Percentiles rank a stretch among this genome's conserved stretches.
These are phyloP conservation scores for Mythimna vitellina DNA, from an alignment of 2,888 invertebrate species.

Conservation along the genomic window DNA sequence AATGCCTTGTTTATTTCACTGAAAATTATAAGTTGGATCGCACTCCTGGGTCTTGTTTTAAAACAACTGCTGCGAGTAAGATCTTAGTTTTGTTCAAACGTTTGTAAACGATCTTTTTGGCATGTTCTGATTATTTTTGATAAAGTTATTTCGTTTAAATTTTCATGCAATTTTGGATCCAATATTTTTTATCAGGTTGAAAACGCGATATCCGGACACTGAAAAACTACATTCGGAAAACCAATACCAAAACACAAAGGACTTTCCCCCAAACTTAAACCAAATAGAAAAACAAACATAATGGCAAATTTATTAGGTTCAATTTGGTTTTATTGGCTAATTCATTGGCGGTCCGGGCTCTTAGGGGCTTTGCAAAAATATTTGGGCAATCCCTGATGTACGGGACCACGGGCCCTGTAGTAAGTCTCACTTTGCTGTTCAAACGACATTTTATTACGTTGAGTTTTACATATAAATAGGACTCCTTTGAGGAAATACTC, in stretches of 20 bases:
- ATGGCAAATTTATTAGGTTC: conserved; percentile 87
- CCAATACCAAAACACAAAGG: conserved; percentile 51
- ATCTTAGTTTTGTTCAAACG: conserved; percentile 2
- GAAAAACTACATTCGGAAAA: neutral
- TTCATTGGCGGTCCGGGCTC: conserved; percentile 82
- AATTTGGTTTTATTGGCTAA: conserved; percentile 90
- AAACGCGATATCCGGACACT: neutral
- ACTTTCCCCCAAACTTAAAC: conserved; percentile 67
- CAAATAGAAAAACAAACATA: conserved; percentile 83
- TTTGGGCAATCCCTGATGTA: conserved; percentile 82
- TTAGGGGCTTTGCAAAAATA: conserved; percentile 71
- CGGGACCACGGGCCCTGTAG: conserved; percentile 62
- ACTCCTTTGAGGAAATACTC: conserved; percentile 71
- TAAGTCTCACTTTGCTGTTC: conserved; percentile 73
- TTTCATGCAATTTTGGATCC: neutral
- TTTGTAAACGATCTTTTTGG: conserved; percentile 5
- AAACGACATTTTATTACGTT: conserved; percentile 79
- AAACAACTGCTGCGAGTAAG: conserved; percentile 24
- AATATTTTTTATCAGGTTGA: neutral
- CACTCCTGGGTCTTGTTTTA: conserved; percentile 26
- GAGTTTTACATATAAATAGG: conserved; percentile 85
- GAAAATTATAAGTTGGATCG: conserved; percentile 57
- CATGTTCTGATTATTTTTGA: neutral
- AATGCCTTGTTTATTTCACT: conserved; percentile 54
- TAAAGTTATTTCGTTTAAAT: neutral